A percentile compares a stretch with the other conserved stretches of the same genome.
Evolutionary conservation across 2,113 vertebrate genomes (phyloP).

Genomic region (Ochotona princeps): DNA sequence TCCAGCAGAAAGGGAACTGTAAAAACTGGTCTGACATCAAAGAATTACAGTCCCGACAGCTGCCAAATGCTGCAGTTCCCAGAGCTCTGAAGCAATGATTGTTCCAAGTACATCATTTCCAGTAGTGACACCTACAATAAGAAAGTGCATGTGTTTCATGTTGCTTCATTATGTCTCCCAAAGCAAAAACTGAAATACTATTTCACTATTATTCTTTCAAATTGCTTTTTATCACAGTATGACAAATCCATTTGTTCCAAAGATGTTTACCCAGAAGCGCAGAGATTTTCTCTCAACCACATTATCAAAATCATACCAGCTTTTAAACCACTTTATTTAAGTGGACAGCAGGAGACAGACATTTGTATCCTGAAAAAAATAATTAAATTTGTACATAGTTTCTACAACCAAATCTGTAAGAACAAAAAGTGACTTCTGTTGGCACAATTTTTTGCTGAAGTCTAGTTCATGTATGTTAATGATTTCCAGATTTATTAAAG

Average conservation of each 20-base stretch:
- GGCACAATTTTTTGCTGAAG: background rate
- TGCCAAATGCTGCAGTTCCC: background rate
- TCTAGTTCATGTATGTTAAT: background rate
- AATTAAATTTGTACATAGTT: background rate
- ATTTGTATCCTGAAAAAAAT: background rate
- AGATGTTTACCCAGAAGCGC: background rate
- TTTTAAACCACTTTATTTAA: slow-evolving; percentile 26
- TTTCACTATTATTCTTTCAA: background rate
- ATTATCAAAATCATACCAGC: slow-evolving; percentile 21
- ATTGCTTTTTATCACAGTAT: slow-evolving; percentile 28
- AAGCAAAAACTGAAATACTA: slow-evolving; percentile 20
- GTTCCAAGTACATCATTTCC: slow-evolving; percentile 9
- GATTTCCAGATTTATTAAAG: background rate
- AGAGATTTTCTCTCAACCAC: background rate
- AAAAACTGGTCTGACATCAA: slow-evolving; percentile 56
- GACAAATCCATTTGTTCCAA: slow-evolving; percentile 11
- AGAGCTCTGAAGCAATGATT: background rate
- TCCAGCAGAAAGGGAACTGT: background rate
- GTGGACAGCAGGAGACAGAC: background rate
- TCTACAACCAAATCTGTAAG: background rate
- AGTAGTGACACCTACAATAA: slow-evolving; percentile 25
- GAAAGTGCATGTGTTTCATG: background rate
- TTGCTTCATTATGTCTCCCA: slow-evolving; percentile 10
- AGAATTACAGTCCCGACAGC: slow-evolving; percentile 25
- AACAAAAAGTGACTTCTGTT: background rate